These are phyloP conservation scores for Leptopilina syphax DNA, from an alignment of 2,888 invertebrate species.

Conservation along the genomic window DNA sequence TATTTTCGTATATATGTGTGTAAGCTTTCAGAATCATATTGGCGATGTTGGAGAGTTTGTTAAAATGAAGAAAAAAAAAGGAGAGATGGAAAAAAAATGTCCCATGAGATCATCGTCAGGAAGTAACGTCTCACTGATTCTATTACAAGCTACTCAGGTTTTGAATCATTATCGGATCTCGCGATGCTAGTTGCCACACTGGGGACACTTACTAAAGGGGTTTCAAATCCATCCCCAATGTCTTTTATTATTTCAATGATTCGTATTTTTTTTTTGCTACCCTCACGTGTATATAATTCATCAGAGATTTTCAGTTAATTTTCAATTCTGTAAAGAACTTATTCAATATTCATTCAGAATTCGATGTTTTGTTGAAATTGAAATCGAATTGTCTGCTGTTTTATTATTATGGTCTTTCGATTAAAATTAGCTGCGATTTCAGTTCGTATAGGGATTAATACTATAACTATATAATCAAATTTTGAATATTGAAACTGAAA, in stretches of 20 bases:
- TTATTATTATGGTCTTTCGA: too few species aligned
- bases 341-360: background rate
- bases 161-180: slow-evolving; percentile 26
- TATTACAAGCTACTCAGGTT: slow-evolving; percentile 32
- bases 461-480: too few species aligned
- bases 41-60: slow-evolving; percentile 12
- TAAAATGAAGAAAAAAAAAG: slow-evolving; percentile 8
- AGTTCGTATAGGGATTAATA: too few species aligned
- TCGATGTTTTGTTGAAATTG: background rate
- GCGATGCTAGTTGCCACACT: background rate
- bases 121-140: slow-evolving; percentile 35
- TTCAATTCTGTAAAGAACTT: background rate
- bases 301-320: background rate
- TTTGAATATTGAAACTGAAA: too few species aligned
- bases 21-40: slow-evolving; percentile 15
- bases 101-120: slow-evolving; percentile 12
- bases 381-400: too few species aligned
- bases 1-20: too few species aligned
- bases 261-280: slow-evolving; percentile 1
- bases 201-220: background rate
- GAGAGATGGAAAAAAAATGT: background rate
- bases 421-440: too few species aligned
- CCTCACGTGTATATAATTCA: background rate
- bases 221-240: background rate
- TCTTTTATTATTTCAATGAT: slow-evolving; percentile 27